Base-by-base conservation (phyloP, 2,888 invertebrate species). In the Nebria salina region DNA sequence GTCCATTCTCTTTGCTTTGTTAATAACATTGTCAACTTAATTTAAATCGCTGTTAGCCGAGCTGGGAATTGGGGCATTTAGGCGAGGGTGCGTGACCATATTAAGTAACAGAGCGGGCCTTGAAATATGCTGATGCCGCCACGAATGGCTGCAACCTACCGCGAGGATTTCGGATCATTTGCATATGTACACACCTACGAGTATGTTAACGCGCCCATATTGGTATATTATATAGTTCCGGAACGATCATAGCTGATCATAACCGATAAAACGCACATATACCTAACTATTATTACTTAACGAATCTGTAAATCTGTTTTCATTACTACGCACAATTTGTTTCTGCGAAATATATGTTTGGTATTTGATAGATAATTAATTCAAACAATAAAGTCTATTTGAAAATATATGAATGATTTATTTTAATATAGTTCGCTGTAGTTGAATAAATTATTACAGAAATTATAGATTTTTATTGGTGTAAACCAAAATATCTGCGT, bases 11-110 rank as follows among this genome's bases (percentile, higher is more conserved):
- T 70, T 25, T 34, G 25, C 34, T 70, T 15, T 66, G 70, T 70
- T 70, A 70, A 70, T 70, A 70, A 70, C 70, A 70, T 70, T 70
- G 70, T 70, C 70, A 20, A 70, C 70, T 70, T 70, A 70, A 70
- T 70, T 70, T 70, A 70, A 70, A 70, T 70, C 25, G 26, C 15
- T 70, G 70, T 70, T 70, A 70, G 34, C 70, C 70, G 26, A 54
- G 54, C 34, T 9, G 15, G 70, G 34, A 34, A 70, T 26, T 70
- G 70, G 70, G 34, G 70, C 26, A 70, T 25, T 70, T 70, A 5
- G 70, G 70, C 15, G 70, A 26, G 70, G 70, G 70, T 70, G 70
- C 70, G 70, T 70, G 70, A n/a, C 70, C 70, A 70, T 70, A 70
- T 70, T 70, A 70, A 70, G 70, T 70, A 70, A 70, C 54, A 11